Evolutionary conservation across 1,140 invertebrate species (phyloP), one percentile per base, ranked within the genome.

Genomic region (Aphaenogaster floridana): DNA sequence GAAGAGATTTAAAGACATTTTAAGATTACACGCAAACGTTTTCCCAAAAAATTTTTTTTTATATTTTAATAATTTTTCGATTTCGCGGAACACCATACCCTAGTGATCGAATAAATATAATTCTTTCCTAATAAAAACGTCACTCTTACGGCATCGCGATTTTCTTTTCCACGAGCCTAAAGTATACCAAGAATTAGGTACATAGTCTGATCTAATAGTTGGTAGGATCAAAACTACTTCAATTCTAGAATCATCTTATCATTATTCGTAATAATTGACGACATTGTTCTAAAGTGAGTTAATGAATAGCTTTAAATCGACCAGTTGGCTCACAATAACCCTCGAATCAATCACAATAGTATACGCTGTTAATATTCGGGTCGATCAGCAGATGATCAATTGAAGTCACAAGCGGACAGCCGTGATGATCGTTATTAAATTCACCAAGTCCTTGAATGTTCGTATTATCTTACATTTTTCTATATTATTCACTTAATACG

Each of bases 251-350:
- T 72, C 80, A 90, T 76, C 88, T 88, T 88, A 87, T 59, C 86
- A 86, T 94, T 95, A 94, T 71, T 93, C 88, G 87, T 95, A 95
- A 94, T 95, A 95, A 95, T 95, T 95, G 94, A 95, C 94, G 81
- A 91, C 81, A 94, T 93, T 93, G 87, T 94, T 95, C 92, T 93
- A 89, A 89, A 86, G 80, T 92, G 89, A 92, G 50, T 91, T 89
- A 71, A 90, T 79, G 72, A 89, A 87, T 89, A 89, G 83, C 88
- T 85, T 87, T 86, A 48, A 89, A 88, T 87, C 69, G 74, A 77
- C 11, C 64, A 76, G 84, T 68, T 76, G 59, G 66, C 72, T 86
- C 78, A 36, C n/a, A 64, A 28, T 68, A 61, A 84, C 71, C 79
- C 17, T n/a, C 52, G n/a, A 39, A 42, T 68, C 69, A 76, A 78